Conservation (phyloP, 2,797 vertebrate species). For the Bradypus variegatus region DNA sequence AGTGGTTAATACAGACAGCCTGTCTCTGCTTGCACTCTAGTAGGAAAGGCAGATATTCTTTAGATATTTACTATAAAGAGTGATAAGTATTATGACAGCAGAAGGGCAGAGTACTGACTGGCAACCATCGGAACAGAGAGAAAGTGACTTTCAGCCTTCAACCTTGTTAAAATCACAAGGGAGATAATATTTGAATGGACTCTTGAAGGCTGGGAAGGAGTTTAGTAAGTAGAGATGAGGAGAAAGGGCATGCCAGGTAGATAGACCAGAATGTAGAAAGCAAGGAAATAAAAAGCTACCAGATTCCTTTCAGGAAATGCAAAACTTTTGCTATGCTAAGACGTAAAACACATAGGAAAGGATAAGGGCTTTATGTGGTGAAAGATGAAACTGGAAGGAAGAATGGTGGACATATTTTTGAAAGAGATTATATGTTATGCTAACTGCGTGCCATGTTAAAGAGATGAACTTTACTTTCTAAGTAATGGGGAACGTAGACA, state of each 20-base stretch:
- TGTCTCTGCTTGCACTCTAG: neutral
- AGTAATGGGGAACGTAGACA: neutral
- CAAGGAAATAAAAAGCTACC: neutral
- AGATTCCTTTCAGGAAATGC: neutral
- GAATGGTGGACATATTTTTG: neutral
- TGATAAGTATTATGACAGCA: neutral
- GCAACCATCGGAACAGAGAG: neutral
- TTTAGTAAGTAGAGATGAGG: neutral
- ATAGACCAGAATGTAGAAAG: neutral
- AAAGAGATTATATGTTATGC: neutral
- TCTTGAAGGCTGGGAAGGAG: neutral
- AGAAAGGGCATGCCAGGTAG: neutral
- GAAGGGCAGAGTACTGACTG: neutral
- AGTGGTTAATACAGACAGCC: neutral
- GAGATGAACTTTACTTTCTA: neutral
- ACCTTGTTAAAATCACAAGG: neutral
- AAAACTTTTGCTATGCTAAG: neutral
- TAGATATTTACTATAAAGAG: neutral
- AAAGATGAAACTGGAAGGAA: neutral
- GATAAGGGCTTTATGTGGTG: neutral
- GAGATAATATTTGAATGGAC: neutral
- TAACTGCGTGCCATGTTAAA: neutral
- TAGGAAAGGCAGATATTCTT: neutral
- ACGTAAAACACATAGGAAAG: neutral
- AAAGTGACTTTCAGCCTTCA: neutral